Conservation (phyloP, 2,888 invertebrate genomes). For the Heliconius charithonia region DNA sequence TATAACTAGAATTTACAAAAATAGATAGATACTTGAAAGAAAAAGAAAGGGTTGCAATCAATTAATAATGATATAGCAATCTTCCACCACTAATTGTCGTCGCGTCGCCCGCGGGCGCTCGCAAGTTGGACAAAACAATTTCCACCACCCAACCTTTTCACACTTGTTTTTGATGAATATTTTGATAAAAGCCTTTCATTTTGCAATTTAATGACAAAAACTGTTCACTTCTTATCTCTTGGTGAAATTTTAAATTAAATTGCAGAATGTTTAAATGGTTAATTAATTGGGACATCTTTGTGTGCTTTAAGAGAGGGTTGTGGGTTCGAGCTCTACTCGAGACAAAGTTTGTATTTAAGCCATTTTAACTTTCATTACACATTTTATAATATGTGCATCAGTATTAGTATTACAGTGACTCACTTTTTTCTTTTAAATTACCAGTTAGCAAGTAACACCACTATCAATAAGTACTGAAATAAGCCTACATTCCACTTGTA, state of each 20-base stretch:
- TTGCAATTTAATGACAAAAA: conserved; percentile 22
- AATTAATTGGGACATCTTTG: not conserved
- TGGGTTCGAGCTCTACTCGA: not conserved
- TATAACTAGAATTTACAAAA: not conserved
- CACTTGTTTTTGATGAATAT: conserved; percentile 26
- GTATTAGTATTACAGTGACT: too few species aligned
- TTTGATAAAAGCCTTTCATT: conserved; percentile 13
- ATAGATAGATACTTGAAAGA: not conserved
- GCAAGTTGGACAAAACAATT: conserved; percentile 19
- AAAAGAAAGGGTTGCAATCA: conserved; percentile 1
- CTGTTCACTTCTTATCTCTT: conserved; percentile 9
- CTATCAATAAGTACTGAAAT: too few species aligned
- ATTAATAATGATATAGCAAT: conserved; percentile 1
- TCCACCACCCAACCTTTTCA: conserved; percentile 12
- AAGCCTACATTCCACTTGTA: too few species aligned
- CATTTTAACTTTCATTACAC: too few species aligned
- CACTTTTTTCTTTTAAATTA: too few species aligned
- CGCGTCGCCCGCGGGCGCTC: conserved; percentile 4
- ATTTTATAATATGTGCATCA: too few species aligned
- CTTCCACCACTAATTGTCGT: conserved; percentile 12
- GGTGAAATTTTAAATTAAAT: conserved; percentile 2
- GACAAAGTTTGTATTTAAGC: not conserved
- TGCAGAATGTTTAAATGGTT: not conserved
- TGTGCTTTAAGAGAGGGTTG: not conserved
- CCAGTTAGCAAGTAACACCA: too few species aligned